A percentile compares a stretch with the other conserved stretches of the same genome.
These are phyloP conservation scores for Leptoteleia sp. DNA, from an alignment of 1,140 invertebrate genomes.

Conservation along the genomic window DNA sequence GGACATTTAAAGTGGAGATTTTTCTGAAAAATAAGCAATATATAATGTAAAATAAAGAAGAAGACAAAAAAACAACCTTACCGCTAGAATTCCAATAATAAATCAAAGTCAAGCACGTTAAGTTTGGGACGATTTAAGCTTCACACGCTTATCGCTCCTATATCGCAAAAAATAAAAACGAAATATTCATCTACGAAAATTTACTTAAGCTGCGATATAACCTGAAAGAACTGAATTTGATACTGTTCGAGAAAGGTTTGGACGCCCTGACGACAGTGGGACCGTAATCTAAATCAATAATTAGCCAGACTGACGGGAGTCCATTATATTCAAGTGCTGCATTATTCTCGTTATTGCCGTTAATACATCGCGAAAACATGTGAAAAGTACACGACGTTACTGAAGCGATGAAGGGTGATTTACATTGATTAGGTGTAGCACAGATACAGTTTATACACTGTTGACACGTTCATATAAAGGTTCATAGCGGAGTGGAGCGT, in stretches of 20 bases:
- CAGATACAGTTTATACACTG: slow-evolving; percentile 77
- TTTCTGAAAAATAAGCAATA: slow-evolving; percentile 1
- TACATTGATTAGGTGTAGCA: slow-evolving; percentile 81
- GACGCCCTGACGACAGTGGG: slow-evolving; percentile 5
- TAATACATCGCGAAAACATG: slow-evolving; percentile 62
- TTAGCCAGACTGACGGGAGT: slow-evolving; percentile 20
- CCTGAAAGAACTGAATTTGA: too few relatives aligned
- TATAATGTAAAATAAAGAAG: slow-evolving; percentile 2
- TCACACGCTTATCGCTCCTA: too few relatives aligned
- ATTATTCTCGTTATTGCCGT: slow-evolving; percentile 52
- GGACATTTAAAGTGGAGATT: too few relatives aligned
- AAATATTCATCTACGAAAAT: not conserved
- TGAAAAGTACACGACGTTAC: slow-evolving; percentile 76
- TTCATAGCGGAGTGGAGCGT: slow-evolving; percentile 79
- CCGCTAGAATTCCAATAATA: too few relatives aligned
- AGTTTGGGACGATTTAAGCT: too few relatives aligned
- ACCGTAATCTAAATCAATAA: slow-evolving; percentile 22
- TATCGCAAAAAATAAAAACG: too few relatives aligned
- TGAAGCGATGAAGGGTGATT: slow-evolving; percentile 79
- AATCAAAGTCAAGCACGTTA: too few relatives aligned
- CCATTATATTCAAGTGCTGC: slow-evolving; percentile 30
- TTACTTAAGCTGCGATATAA: not conserved
- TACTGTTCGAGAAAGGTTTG: too few relatives aligned
- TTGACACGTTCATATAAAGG: slow-evolving; percentile 73
- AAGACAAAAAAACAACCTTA: slow-evolving; percentile 1